Base-by-base conservation (phyloP, 2,888 invertebrate species). In the Drosophila yooni region DNA sequence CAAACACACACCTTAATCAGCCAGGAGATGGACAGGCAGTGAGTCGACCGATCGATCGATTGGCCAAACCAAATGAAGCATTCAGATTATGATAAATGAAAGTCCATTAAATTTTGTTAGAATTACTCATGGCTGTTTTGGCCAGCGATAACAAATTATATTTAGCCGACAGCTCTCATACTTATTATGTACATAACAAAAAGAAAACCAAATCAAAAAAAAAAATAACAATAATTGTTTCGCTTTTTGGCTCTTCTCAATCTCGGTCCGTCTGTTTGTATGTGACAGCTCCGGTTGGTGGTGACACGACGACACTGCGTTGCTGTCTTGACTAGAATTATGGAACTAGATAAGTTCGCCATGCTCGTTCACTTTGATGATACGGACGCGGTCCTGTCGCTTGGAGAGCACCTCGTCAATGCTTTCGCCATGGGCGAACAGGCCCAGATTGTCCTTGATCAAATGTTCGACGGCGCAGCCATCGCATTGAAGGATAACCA, bases 401-500 rank as follows among this genome's bases (percentile, higher is more conserved):
- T 91, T 91, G n/a, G 91, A 85, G 8, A 92, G 82, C 51, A 92
- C 77, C 69, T 92, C 83, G 56, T 92, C 91, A 58, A 92, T 86
- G 25, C 86, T 56, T 34, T 90, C 89, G 27, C 83, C 84, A 33
- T 91, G 84, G 21, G 91, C 81, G 66, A 92, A 92, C 75, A 92
- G 87, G 7, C 92, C 92, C 2, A 92, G 82, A 62, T 92, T 92
- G 58, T 92, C 92, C 62, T 89, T 89, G 59, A 92, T 92, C 56
- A 92, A 76, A 74, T 92, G 92, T 70, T 92, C 91, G 4, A 92
- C 91, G 31, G 91, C 90, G 83, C 92, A 92, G 27, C 92, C 92
- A 80, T 92, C 92, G 70, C 92, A 92, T 65, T 92, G 92, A 0
- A 92, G 82, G 52, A 92, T 92, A 1, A 92, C 92, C 10, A 92